These are phyloP conservation scores for Podarcis siculus DNA, from an alignment of 2,797 vertebrate genomes.

Conservation along the genomic window DNA sequence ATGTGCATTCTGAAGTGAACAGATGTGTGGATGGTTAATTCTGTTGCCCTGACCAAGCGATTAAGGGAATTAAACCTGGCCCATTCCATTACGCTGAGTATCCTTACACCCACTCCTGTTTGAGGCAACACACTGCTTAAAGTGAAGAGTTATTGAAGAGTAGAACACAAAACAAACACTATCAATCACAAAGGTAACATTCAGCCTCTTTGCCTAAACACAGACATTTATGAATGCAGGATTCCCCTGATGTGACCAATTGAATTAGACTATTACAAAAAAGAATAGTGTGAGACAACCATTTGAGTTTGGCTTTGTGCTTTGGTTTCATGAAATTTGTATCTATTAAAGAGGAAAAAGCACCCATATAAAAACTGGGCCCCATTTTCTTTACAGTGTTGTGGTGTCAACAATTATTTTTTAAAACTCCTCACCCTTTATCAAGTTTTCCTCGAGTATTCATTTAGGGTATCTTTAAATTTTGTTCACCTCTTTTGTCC, in stretches of 20 bases:
- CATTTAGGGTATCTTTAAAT: constrained; percentile 62
- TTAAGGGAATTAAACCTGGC: constrained; percentile 83
- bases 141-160: constrained; percentile 75
- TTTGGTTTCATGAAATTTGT: constrained; percentile 59
- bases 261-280: constrained; percentile 66
- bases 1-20: constrained; percentile 69
- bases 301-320: constrained; percentile 56
- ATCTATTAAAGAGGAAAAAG: constrained; percentile 51
- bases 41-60: constrained; percentile 77
- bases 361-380: constrained; percentile 37
- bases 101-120: constrained; percentile 76
- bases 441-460: constrained; percentile 49
- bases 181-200: constrained; percentile 76
- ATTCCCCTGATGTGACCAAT: constrained; percentile 54
- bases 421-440: constrained; percentile 39
- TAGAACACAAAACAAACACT: constrained; percentile 73
- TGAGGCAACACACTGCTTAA: constrained; percentile 67
- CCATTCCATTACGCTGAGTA: constrained; percentile 78
- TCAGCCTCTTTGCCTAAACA: constrained; percentile 72
- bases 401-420: constrained; percentile 44
- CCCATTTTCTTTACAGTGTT: constrained; percentile 29
- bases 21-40: constrained; percentile 82
- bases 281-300: constrained; percentile 43
- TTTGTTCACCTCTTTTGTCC: constrained; percentile 43
- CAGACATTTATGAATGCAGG: constrained; percentile 62